A percentile compares a stretch with the other conserved stretches of the same genome.
phyloP scores from a whole-genome alignment of 1,140 invertebrate genomes.

The Leptopilina clavipes region DNA sequence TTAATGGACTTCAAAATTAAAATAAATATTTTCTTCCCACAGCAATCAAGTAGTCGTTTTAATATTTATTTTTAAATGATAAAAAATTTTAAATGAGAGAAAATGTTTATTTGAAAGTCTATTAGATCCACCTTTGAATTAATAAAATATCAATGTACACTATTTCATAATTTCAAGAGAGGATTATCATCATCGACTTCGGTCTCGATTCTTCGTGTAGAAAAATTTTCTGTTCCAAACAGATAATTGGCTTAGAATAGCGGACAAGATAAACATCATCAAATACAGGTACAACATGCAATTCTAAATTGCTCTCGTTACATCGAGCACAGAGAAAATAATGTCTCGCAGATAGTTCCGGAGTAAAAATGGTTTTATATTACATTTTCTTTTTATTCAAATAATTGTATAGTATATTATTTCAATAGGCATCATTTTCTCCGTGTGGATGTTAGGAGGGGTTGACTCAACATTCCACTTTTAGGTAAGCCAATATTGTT shows the following conservation, averaged over 20 bases:
- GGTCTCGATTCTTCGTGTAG: not conserved
- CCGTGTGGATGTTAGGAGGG: not conserved
- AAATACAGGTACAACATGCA: not conserved
- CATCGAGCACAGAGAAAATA: no score
- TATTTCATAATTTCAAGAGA: not conserved
- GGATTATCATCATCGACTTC: not conserved
- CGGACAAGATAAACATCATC: not conserved
- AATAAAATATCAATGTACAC: slow-evolving; percentile 11
- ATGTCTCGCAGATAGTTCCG: no score
- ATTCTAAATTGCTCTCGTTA: not conserved
- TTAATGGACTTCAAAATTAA: no score
- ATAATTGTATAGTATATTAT: no score
- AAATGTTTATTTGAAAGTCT: not conserved
- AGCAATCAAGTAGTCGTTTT: no score
- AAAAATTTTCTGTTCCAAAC: not conserved
- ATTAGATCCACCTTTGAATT: not conserved
- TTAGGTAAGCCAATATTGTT: slow-evolving; percentile 30
- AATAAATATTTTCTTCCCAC: no score
- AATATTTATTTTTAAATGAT: no score
- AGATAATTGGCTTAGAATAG: not conserved
- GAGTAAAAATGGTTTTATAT: no score
- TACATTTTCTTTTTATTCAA: no score
- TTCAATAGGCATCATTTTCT: not conserved
- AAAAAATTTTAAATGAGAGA: no score
- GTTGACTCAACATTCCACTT: not conserved